These are phyloP conservation scores for Halcyon badia DNA, from an alignment of 2,797 vertebrate genomes.

Conservation along the genomic window DNA sequence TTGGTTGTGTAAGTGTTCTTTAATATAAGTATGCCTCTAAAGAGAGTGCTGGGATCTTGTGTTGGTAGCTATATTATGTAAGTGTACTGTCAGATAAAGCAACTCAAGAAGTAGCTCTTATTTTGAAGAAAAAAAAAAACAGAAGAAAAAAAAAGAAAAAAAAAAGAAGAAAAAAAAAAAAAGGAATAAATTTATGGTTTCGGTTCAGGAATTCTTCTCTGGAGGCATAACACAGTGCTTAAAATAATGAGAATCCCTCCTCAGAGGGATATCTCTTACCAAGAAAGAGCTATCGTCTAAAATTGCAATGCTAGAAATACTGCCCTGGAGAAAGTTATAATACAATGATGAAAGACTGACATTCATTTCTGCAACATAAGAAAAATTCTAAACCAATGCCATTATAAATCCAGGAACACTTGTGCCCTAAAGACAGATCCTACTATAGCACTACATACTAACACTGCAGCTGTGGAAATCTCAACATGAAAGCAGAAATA, in stretches of 20 bases:
- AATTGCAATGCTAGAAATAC: conserved; percentile 19
- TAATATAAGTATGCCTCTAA: background rate
- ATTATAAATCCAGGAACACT: conserved; percentile 7
- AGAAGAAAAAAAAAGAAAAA: background rate
- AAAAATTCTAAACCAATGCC: conserved; percentile 33
- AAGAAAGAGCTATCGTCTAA: conserved; percentile 24
- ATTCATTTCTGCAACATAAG: conserved; percentile 28
- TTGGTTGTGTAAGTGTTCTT: background rate
- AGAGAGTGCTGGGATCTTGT: background rate
- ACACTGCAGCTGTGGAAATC: background rate
- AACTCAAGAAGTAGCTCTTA: background rate
- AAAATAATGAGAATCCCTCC: conserved; percentile 55
- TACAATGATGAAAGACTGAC: conserved; percentile 10
- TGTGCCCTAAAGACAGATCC: conserved; percentile 8
- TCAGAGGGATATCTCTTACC: conserved; percentile 27
- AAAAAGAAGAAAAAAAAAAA: background rate
- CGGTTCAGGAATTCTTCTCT: conserved; percentile 49
- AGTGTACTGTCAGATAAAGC: background rate
- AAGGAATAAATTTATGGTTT: background rate
- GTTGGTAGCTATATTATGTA: background rate
- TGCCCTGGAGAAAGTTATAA: conserved; percentile 32
- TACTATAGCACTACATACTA: background rate
- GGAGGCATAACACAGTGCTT: conserved; percentile 29
- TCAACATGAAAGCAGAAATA: background rate
- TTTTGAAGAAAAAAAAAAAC: background rate